A percentile compares a stretch with the other conserved stretches of the same genome.
phyloP scores from a whole-genome alignment of 2,797 vertebrate species.

The Adelosebastes latens region DNA sequence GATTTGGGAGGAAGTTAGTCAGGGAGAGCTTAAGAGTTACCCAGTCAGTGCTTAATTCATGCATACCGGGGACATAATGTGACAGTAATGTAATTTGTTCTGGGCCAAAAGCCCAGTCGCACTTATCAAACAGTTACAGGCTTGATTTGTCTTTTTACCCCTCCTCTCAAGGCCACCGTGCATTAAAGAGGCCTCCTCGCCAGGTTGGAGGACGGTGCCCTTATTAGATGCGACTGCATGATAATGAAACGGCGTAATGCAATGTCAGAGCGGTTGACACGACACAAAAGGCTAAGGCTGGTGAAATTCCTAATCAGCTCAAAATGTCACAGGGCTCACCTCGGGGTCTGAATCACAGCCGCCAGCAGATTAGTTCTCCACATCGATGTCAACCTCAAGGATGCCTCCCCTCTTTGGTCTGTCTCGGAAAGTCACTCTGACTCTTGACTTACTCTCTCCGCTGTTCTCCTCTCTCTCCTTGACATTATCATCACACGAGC shows the following conservation, averaged over 20 bases:
- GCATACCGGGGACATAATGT: conserved; percentile 78
- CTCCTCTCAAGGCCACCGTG: conserved; percentile 54
- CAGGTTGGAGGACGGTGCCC: conserved; percentile 64
- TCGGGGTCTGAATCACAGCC: conserved; percentile 70
- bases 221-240: conserved; percentile 82
- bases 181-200: conserved; percentile 63
- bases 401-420: conserved; percentile 48
- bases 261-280: conserved; percentile 79
- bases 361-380: conserved; percentile 65
- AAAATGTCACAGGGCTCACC: conserved; percentile 78
- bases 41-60: conserved; percentile 75
- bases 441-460: conserved; percentile 34
- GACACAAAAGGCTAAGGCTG: conserved; percentile 76
- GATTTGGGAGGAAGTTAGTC: conserved; percentile 46
- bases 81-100: conserved; percentile 83
- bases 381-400: conserved; percentile 65
- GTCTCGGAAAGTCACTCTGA: conserved; percentile 44
- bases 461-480: background rate
- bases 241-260: conserved; percentile 81
- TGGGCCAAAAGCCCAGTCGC: conserved; percentile 77
- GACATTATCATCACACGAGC: conserved; percentile 4
- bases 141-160: conserved; percentile 67
- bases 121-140: conserved; percentile 75
- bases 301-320: conserved; percentile 82
- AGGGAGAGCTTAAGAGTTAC: conserved; percentile 44